Percentiles rank a stretch among this genome's conserved stretches.
Evolutionary conservation across 2,888 invertebrate species (phyloP).

Genomic region (Eupithecia subumbrata): DNA sequence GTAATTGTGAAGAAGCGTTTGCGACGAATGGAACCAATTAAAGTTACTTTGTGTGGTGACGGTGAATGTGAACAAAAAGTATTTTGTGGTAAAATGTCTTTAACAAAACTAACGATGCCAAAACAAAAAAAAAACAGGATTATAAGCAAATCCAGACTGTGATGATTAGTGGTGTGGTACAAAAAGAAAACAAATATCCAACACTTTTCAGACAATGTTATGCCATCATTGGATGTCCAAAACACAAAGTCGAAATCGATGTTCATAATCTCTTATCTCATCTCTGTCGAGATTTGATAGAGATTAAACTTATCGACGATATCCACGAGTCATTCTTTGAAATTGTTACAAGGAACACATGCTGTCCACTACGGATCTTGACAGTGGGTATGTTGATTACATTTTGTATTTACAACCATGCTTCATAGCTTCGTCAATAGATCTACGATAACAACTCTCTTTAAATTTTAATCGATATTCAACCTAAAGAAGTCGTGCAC

Average conservation of each 20-base stretch:
- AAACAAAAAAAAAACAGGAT: background rate
- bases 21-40: background rate
- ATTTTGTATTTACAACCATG: constrained; percentile 5
- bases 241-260: constrained; percentile 28
- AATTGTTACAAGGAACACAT: constrained; percentile 35
- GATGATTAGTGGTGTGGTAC: background rate
- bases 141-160: background rate
- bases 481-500: background rate
- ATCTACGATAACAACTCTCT: constrained; percentile 1
- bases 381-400: constrained; percentile 9
- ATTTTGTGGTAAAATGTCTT: background rate
- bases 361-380: constrained; percentile 20
- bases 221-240: constrained; percentile 20
- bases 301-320: constrained; percentile 23
- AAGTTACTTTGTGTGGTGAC: background rate
- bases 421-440: background rate
- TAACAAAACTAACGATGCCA: background rate
- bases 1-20: background rate
- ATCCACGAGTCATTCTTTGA: constrained; percentile 28
- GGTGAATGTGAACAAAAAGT: background rate
- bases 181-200: background rate
- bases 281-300: constrained; percentile 39
- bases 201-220: background rate
- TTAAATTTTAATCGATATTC: background rate
- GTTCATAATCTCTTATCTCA: constrained; percentile 37